Evolutionary conservation across 1,140 invertebrate genomes (phyloP).

Genomic region (Drosophila parvula): DNA sequence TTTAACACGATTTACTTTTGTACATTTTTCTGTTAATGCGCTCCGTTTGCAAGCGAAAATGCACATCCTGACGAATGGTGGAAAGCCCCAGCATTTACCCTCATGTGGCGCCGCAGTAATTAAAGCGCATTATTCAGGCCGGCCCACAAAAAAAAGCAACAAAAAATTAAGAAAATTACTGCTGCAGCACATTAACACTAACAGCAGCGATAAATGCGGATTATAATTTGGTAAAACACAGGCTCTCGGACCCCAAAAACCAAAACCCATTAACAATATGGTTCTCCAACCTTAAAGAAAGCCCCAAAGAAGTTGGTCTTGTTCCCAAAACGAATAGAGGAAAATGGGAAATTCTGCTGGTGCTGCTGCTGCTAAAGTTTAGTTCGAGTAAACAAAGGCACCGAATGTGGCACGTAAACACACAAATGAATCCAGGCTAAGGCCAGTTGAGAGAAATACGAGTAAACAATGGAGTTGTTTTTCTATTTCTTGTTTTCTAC

Average conservation of each 20-base stretch:
- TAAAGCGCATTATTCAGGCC: constrained; percentile 68
- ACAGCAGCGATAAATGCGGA: constrained; percentile 46
- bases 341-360: constrained; percentile 10
- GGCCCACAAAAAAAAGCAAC: constrained; percentile 1
- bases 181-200: constrained; percentile 40
- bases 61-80: constrained; percentile 30
- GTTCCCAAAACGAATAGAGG: constrained; percentile 4
- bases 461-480: constrained; percentile 48
- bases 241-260: constrained; percentile 5
- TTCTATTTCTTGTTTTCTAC: constrained; percentile 20
- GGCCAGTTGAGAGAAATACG: constrained; percentile 48
- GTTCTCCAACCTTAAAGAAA: constrained; percentile 15
- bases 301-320: constrained; percentile 21
- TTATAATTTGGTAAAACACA: constrained; percentile 39
- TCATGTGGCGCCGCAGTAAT: constrained; percentile 66
- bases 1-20: constrained; percentile 77
- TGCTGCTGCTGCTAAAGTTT: constrained; percentile 19
- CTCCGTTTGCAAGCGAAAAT: constrained; percentile 15
- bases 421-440: constrained; percentile 49
- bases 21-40: constrained; percentile 60
- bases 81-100: background rate
- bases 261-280: constrained; percentile 11
- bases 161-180: constrained; percentile 43
- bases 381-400: constrained; percentile 40
- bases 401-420: constrained; percentile 48